Evolutionary conservation across 2,888 invertebrate genomes (phyloP).

Genomic region (Thera obeliscata): DNA sequence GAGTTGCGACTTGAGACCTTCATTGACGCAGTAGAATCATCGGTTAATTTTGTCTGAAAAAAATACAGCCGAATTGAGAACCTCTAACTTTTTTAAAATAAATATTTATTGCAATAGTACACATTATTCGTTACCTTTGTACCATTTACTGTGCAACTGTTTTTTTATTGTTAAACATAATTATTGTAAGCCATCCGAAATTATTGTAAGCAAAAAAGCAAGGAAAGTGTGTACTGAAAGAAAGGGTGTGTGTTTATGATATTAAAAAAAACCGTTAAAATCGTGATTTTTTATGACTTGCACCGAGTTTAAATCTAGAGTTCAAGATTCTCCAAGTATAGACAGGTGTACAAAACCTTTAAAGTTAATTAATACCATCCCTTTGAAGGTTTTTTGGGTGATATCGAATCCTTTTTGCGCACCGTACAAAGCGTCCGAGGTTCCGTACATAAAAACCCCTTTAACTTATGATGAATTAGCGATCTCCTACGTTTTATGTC

Average conservation of each 20-base stretch:
- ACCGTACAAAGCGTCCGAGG: slow-evolving; percentile 71
- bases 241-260: no score
- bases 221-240: no score
- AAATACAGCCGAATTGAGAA: no score
- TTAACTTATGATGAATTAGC: slow-evolving; percentile 85
- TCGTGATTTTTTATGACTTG: slow-evolving; percentile 13
- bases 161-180: no score
- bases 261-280: no score
- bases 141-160: no score
- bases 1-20: neutral
- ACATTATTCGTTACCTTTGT: no score
- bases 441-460: slow-evolving; percentile 82
- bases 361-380: slow-evolving; percentile 55
- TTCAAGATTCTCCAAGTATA: slow-evolving; percentile 30
- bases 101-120: no score
- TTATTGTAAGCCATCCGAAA: no score
- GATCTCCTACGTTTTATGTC: slow-evolving; percentile 84
- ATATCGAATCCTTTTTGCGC: slow-evolving; percentile 76
- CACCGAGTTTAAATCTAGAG: slow-evolving; percentile 17
- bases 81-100: no score
- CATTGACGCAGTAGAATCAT: neutral
- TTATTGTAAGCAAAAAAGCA: no score
- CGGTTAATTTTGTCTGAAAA: no score
- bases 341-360: slow-evolving; percentile 56
- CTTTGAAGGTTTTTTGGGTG: slow-evolving; percentile 71